phyloP scores from a whole-genome alignment of 2,113 vertebrate species.

The Tetraodon nigroviridis region DNA sequence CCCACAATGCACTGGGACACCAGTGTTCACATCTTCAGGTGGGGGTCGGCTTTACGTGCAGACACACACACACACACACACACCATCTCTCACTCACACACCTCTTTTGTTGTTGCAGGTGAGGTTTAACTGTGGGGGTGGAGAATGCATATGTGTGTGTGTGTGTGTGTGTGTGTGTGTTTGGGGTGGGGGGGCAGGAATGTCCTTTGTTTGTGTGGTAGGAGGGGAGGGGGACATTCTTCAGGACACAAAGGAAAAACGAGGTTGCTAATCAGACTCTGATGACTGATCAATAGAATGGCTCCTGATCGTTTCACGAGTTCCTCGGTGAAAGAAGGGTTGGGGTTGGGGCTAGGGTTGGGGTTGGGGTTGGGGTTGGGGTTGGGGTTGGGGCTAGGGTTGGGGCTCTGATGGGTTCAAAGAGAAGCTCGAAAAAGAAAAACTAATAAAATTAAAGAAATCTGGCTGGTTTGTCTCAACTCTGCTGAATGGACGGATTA shows the following conservation, averaged over 20 bases:
- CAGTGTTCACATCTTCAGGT: slow-evolving; percentile 39
- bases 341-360: no score
- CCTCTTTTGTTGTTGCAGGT: slow-evolving; percentile 31
- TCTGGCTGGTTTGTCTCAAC: no score
- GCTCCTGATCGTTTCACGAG: neutral
- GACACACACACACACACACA: slow-evolving; percentile 7
- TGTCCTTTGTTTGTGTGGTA: slow-evolving; percentile 44
- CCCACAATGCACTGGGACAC: slow-evolving; percentile 16
- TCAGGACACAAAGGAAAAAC: neutral
- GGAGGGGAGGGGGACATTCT: neutral
- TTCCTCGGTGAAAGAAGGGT: neutral
- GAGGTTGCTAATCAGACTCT: neutral
- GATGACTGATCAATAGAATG: neutral
- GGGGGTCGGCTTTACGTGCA: slow-evolving; percentile 28
- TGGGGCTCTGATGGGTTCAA: no score
- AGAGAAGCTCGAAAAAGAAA: neutral
- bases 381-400: no score
- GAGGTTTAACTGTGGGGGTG: slow-evolving; percentile 18
- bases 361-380: no score
- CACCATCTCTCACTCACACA: slow-evolving; percentile 22
- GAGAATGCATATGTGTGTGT: slow-evolving; percentile 7
- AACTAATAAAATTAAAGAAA: neutral
- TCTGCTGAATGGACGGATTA: no score
- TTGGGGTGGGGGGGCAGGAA: slow-evolving; percentile 26
- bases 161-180: slow-evolving; percentile 2